Evolutionary conservation across 2,888 invertebrate genomes (phyloP).

Genomic region (Saturnia pavonia): DNA sequence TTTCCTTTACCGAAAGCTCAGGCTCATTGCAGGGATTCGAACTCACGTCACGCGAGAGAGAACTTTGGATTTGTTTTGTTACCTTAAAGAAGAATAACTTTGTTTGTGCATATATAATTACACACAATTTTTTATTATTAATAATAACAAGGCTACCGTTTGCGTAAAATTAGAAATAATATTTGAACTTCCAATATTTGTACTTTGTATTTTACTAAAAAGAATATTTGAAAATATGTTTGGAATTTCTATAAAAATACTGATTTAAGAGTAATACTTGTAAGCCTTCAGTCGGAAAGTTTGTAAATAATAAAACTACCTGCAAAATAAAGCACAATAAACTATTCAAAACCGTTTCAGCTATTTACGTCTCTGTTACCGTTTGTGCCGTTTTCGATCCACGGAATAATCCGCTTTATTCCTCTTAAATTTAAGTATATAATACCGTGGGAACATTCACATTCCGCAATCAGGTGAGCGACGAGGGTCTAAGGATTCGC

Average conservation of each 20-base stretch:
- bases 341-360: conserved; percentile 59
- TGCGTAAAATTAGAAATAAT: no score
- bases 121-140: no score
- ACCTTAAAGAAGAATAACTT: no score
- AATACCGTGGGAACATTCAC: conserved; percentile 56
- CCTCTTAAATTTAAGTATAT: conserved; percentile 44
- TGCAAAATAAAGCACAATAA: conserved; percentile 56
- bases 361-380: conserved; percentile 53
- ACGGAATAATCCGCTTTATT: conserved; percentile 54
- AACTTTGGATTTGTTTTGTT: no score
- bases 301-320: conserved; percentile 49
- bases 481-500: conserved; percentile 58
- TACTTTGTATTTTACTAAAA: not conserved
- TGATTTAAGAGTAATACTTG: conserved; percentile 34
- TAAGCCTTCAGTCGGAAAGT: conserved; percentile 35
- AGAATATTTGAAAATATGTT: not conserved
- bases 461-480: conserved; percentile 66
- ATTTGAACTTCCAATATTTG: no score
- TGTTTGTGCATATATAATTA: no score
- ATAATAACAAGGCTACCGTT: no score
- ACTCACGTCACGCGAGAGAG: no score
- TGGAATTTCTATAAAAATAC: conserved; percentile 5
- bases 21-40: no score
- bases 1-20: no score
- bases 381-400: conserved; percentile 38